Conservation (phyloP, 2,797 vertebrate genomes). For the Tenualosa ilisha region DNA sequence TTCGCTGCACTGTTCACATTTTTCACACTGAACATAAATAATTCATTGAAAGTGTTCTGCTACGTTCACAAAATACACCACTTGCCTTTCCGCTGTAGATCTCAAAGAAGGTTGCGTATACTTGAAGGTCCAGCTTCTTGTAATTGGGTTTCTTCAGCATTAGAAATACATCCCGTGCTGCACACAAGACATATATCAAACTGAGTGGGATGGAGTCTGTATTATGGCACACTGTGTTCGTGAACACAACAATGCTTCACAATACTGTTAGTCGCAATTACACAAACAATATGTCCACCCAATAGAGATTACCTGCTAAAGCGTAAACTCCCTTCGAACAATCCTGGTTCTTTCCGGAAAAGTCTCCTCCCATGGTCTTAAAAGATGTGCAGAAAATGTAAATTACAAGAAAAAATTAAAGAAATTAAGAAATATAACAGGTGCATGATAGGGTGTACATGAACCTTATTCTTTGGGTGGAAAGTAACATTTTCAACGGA, state of each 20-base stretch:
- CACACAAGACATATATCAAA: constrained; percentile 32
- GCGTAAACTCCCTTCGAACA: constrained; percentile 98
- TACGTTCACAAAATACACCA: constrained; percentile 14
- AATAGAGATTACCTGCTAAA: constrained; percentile 83
- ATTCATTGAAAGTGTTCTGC: not conserved
- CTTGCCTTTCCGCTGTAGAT: constrained; percentile 97
- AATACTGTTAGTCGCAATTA: too few relatives aligned
- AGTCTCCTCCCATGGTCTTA: constrained; percentile 98
- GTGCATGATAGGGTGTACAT: not conserved
- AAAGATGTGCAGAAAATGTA: not conserved
- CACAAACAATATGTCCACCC: not conserved
- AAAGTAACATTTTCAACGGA: not conserved
- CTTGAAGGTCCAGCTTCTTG: constrained; percentile 96
- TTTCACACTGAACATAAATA: not conserved
- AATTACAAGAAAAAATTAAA: not conserved
- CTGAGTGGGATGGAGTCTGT: not conserved
- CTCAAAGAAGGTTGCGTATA: constrained; percentile 97
- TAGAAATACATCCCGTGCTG: constrained; percentile 97
- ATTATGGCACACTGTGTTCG: not conserved
- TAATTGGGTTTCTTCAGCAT: constrained; percentile 97
- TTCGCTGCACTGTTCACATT: not conserved
- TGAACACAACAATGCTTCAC: too few relatives aligned
- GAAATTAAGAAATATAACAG: too few relatives aligned
- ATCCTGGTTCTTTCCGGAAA: constrained; percentile 97
- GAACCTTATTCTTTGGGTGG: not conserved